A percentile compares a stretch with the other conserved stretches of the same genome.
These are phyloP conservation scores for Halocynthia aurantium DNA, from an alignment of 23 tunicate genomes.

Conservation along the genomic window DNA sequence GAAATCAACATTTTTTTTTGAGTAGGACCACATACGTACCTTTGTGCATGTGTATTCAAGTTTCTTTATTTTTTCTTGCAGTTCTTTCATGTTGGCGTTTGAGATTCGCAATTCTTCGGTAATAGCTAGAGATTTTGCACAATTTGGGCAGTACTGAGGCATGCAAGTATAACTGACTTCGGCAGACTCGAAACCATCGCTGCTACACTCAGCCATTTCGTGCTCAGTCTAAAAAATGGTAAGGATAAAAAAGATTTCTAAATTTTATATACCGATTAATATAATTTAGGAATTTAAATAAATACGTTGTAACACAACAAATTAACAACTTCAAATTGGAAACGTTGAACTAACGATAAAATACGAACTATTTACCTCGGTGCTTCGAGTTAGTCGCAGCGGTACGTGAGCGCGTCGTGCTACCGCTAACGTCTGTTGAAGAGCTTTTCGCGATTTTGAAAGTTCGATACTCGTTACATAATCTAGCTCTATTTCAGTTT, in stretches of 20 bases:
- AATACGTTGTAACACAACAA: neutral
- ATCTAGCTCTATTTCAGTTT: neutral
- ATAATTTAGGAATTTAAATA: no score
- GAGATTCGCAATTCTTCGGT: neutral
- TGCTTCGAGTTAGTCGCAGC: neutral
- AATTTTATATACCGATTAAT: no score
- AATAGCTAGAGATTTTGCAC: neutral
- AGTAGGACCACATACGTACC: neutral
- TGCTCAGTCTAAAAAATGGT: no score
- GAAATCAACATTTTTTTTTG: neutral
- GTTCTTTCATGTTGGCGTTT: neutral
- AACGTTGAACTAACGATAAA: neutral
- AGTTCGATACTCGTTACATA: neutral
- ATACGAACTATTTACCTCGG: neutral
- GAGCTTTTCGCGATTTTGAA: neutral
- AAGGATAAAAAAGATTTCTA: neutral
- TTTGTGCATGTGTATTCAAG: neutral
- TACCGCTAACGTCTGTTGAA: conserved; percentile 1
- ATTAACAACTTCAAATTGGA: neutral
- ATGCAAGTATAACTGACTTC: neutral
- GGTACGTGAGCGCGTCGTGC: neutral
- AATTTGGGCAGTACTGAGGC: neutral
- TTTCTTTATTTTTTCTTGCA: neutral
- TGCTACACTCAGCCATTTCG: no score
- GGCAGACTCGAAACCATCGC: neutral